Base-by-base conservation (phyloP, 2,888 invertebrate species). In the Diarsia brunnea region DNA sequence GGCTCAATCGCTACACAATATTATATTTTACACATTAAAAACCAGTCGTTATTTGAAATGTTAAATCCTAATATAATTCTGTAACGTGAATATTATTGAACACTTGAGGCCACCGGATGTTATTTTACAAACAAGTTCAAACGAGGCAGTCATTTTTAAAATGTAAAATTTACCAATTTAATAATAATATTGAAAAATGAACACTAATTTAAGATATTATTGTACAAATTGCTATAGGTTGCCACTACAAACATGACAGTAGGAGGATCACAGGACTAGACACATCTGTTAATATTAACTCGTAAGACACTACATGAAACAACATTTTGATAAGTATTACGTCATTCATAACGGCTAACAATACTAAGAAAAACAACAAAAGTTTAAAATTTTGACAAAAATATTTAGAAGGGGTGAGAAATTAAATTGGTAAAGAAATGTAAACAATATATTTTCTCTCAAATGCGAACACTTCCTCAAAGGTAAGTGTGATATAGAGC, bases 61-160 rank as follows among this genome's bases (percentile, higher is more conserved):
- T 84, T 87, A 84, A 65, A 79, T 81, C 73, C 83, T 84, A 81
- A 81, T 79, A 49, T 74, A 84, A 88, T 82, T 84, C 86, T 84
- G 85, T 87, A 88, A 81, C 76, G 77, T 89, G 88, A 88, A 87
- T 83, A 90, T 89, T 88, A 89, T 92, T 95, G 95, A 95, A 96
- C 95, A 95, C 95, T 94, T 93, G 91, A 94, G 94, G 94, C 90
- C 93, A 91, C 90, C 89, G 90, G 81, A 85, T 81, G 87, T 70
- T 74, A 73, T 63, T 63, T 79, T 69, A 78, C 64, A 71, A 67
- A 74, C 65, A 71, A 70, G 74, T 80, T 66, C 69, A 85, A 85
- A 79, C 61, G 65, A 84, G 79, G 88, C 79, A 87, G 84, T 72
- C 69, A 78, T 82, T 86, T 86, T 86, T 84, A 87, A 80, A 87